Conservation (phyloP, 2,113 vertebrate species). For the Alaudala cheleensis region DNA sequence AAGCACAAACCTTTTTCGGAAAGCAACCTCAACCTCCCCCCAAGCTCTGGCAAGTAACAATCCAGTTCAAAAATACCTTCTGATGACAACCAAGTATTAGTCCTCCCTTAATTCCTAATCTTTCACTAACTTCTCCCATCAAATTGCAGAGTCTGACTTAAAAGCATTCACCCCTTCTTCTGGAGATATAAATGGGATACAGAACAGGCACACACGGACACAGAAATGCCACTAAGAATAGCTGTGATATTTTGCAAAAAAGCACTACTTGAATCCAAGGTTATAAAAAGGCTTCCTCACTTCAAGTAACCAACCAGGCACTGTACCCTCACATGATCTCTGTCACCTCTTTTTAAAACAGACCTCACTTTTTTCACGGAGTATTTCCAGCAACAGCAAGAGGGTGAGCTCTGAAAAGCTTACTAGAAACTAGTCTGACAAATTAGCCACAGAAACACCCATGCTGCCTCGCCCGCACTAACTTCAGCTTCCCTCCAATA, state of each 20-base stretch:
- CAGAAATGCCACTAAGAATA: conserved; percentile 45
- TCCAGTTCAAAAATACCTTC: background rate
- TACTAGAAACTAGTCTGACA: background rate
- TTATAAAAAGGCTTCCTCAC: conserved; percentile 33
- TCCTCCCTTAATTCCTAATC: background rate
- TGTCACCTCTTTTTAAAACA: conserved; percentile 21
- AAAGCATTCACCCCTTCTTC: background rate
- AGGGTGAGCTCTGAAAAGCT: background rate
- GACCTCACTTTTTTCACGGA: background rate
- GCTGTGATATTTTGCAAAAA: conserved; percentile 51
- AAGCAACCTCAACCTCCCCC: background rate
- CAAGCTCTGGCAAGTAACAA: background rate
- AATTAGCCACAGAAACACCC: background rate
- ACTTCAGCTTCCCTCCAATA: background rate
- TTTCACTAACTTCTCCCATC: background rate
- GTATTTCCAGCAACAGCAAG: background rate
- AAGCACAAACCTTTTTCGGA: background rate
- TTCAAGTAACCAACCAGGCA: conserved; percentile 15
- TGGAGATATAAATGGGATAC: conserved; percentile 24
- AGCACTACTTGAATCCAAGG: conserved; percentile 34
- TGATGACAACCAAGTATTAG: background rate
- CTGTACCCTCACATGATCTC: background rate
- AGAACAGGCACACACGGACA: background rate
- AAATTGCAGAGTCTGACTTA: background rate
- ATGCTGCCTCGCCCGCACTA: background rate